Conservation (phyloP, 2,797 vertebrate genomes). For the Thripadectes ignobilis region DNA sequence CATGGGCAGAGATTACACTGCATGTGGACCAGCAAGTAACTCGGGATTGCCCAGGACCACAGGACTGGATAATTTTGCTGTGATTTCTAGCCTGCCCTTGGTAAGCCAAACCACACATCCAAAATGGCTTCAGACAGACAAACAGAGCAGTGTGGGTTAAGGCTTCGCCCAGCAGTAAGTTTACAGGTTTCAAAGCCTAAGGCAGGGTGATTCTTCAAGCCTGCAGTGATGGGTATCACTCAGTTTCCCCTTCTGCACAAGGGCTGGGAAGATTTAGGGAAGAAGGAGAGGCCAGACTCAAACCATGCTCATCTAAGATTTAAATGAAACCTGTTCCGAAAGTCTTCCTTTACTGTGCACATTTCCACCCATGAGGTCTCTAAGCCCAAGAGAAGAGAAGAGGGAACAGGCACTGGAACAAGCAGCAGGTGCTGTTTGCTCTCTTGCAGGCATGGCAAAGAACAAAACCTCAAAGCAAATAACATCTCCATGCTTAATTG, state of each 20-base stretch:
- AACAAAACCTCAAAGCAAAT: neutral
- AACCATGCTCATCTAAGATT: neutral
- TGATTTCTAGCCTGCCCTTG: neutral
- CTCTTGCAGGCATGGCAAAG: neutral
- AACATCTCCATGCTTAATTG: neutral
- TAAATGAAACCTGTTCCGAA: neutral
- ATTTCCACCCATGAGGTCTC: neutral
- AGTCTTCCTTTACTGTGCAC: neutral
- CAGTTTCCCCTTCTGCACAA: neutral
- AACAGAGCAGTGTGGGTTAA: neutral
- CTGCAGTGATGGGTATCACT: neutral
- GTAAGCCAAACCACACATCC: neutral
- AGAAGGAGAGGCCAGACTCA: too few species aligned
- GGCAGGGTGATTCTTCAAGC: neutral
- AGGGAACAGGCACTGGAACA: neutral
- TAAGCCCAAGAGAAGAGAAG: neutral
- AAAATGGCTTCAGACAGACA: accelerated
- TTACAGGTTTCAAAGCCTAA: neutral
- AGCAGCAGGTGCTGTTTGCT: neutral
- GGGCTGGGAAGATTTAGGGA: neutral
- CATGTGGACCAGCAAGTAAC: neutral
- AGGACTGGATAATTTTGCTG: neutral
- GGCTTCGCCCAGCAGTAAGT: neutral
- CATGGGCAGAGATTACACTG: neutral
- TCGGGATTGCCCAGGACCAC: neutral